Evolutionary conservation across 2,888 invertebrate genomes (phyloP), one percentile per base, ranked within the genome.

Genomic region (Orthosia incerta): DNA sequence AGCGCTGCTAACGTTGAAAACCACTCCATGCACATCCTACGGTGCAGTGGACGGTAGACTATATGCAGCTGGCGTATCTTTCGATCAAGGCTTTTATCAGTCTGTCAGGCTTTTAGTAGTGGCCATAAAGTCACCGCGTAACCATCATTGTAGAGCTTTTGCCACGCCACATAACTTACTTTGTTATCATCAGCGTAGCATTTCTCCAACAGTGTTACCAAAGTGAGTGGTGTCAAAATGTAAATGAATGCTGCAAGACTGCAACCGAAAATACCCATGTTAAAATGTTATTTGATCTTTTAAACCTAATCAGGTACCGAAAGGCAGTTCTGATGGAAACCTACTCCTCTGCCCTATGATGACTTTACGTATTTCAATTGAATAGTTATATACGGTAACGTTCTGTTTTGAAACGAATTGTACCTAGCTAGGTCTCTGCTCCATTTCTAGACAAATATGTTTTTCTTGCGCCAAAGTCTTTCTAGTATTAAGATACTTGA

Each of bases 81-180:
- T 13, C 26, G 16, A 55, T 57, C 39, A 12, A 26, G 12, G 11
- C 12, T 39, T 77, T 20, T 67, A 31, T 69, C 68, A 31, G 20
- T 50, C 26, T 57, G 15, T 26, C n/a, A n/a, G n/a, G n/a, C n/a
- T n/a, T n/a, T n/a, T n/a, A n/a, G 26, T 26, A 26, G 55, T 15
- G 12, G 18, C 3, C 26, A 5, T 51, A 16, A 75, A 39, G 23
- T 61, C 12, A 16, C 16, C 20, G 20, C n/a, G 16, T 46, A 4
- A 66, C 13, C 26, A 16, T 60, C 26, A 26, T 18, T 4, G 23
- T 26, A 16, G 18, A 3, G n/a, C 39, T 51, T 39, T 73, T 45
- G n/a, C 39, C 23, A 74, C 15, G n/a, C 39, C 23, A 74, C 15
- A 11, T n/a, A 45, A 64, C 18, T n/a, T 53, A 65, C 18, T 50